Evolutionary conservation across 2,797 vertebrate species (phyloP).

Genomic region (Echiichthys vipera): DNA sequence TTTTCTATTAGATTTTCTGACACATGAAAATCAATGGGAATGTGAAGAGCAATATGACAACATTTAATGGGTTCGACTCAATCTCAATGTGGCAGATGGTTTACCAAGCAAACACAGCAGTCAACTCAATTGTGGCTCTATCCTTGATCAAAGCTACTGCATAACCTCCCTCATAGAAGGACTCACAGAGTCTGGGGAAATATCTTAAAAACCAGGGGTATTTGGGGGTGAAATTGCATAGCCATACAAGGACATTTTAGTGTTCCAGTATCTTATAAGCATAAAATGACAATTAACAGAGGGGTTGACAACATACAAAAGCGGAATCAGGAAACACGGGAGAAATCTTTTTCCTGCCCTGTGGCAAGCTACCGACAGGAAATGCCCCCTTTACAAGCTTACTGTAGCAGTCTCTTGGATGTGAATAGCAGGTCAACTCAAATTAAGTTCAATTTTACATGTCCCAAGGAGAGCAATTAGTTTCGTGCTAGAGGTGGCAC

Average conservation of each 20-base stretch:
- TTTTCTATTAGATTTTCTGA: conserved; percentile 32
- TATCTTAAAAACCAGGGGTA: conserved; percentile 26
- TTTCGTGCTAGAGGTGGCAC: conserved; percentile 67
- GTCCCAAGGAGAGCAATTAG: conserved; percentile 83
- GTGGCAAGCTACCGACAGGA: conserved; percentile 58
- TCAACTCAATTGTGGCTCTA: conserved; percentile 47
- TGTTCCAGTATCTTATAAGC: conserved; percentile 45
- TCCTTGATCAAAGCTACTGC: conserved; percentile 50
- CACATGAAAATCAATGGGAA: conserved; percentile 31
- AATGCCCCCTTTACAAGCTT: conserved; percentile 56
- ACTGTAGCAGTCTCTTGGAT: conserved; percentile 56
- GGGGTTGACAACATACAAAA: conserved; percentile 62
- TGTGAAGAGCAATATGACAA: conserved; percentile 24
- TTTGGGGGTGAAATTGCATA: conserved; percentile 38
- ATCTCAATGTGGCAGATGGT: conserved; percentile 49
- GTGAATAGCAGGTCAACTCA: conserved; percentile 72
- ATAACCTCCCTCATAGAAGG: conserved; percentile 45
- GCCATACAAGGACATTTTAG: conserved; percentile 48
- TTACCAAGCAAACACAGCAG: conserved; percentile 46
- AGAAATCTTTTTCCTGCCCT: conserved; percentile 45
- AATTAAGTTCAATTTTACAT: conserved; percentile 78
- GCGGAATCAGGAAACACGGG: conserved; percentile 27
- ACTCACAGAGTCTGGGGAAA: conserved; percentile 43
- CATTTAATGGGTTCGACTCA: conserved; percentile 30
- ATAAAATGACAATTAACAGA: conserved; percentile 66